Base-by-base conservation (phyloP, 2,888 invertebrate species). In the Allacma fusca region DNA sequence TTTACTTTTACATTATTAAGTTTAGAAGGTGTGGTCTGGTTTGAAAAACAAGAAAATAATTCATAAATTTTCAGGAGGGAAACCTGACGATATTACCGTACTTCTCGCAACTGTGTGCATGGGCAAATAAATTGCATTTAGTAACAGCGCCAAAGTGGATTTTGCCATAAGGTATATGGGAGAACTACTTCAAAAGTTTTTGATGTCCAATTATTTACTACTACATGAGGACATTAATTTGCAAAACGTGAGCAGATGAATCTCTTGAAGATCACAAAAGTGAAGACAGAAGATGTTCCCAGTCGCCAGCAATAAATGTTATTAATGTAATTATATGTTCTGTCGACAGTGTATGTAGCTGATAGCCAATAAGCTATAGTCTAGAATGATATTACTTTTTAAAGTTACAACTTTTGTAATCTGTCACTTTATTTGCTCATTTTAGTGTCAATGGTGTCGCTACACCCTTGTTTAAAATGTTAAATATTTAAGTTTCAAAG, bases 41-140 rank as follows among this genome's bases (percentile, higher is more conserved):
- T n/a, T n/a, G n/a, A n/a, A 57, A 57, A 57, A 57, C 13, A 16
- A 57, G 4, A 19, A 57, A 21, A 57, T 57, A 50, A 85, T 91
- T n/a, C n/a, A n/a, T n/a, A n/a, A n/a, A n/a, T n/a, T n/a, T 90
- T 73, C 90, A 93, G 97, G 98, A 87, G 98, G 98, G 78, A 98
- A 98, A 89, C 98, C 98, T 80, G 98, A 98, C 88, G 98, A 82
- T 67, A 81, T 80, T 40, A 79, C 79, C 9, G 80, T 81, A 34
- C 67, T 81, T n/a, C 71, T 79, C 13, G 81, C 81, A n/a, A 81
- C 81, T 16, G 81, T 81, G 5, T 76, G 76, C 57, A 76, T 80
- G 76, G 80, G 76, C n/a, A 80, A 79, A 78, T 80, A 50, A 80
- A 16, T 21, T 57, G 77, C 78, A 77, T 77, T 78, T 76, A 70